phyloP scores from a whole-genome alignment of 2,113 vertebrate species.

The Corythaixoides concolor region DNA sequence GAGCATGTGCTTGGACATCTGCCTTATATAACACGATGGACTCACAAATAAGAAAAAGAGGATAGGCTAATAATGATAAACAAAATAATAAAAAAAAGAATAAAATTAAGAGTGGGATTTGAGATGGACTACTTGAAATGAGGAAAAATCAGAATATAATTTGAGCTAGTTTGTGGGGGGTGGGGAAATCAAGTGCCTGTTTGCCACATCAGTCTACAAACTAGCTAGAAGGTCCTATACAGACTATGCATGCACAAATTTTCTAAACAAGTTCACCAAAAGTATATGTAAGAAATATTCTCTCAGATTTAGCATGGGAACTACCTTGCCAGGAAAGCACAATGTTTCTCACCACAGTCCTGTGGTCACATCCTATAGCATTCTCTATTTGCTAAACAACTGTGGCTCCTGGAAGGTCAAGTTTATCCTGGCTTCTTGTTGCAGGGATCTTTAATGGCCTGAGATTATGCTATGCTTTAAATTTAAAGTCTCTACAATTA shows the following conservation, averaged over 20 bases:
- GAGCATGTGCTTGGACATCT: neutral
- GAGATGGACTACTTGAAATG: neutral
- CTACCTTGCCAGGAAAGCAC: neutral
- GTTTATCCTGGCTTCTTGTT: neutral
- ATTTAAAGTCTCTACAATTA: neutral
- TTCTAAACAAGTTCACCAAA: neutral
- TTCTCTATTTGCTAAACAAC: neutral
- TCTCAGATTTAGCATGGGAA: neutral
- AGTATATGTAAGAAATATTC: neutral
- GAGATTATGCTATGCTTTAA: neutral
- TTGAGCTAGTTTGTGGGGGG: fast-evolving
- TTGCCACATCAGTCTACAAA: neutral
- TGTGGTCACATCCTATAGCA: neutral
- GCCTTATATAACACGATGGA: fast-evolving
- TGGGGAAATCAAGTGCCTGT: neutral
- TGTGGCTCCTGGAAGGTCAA: neutral
- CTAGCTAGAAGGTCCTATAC: neutral
- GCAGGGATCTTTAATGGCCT: neutral
- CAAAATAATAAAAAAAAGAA: neutral
- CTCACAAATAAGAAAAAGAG: neutral
- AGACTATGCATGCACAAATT: neutral
- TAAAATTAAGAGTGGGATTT: neutral
- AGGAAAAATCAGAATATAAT: neutral
- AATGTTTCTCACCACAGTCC: fast-evolving
- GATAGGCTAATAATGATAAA: neutral